Conservation (phyloP, 2,888 invertebrate genomes). For the Amphipoea lucens region DNA sequence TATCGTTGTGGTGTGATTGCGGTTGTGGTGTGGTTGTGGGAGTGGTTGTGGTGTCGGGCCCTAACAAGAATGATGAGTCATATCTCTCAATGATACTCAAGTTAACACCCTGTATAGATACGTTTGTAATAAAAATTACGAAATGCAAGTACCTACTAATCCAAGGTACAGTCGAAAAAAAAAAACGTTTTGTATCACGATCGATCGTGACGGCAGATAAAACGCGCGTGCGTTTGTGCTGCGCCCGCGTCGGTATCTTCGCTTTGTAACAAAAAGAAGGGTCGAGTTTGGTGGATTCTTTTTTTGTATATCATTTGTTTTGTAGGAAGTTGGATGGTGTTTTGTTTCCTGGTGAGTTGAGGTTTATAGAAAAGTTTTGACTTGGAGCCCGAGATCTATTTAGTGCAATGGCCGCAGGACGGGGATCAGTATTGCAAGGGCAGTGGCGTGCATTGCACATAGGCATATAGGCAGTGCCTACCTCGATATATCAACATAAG, state of each 20-base stretch:
- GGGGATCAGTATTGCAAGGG: no score
- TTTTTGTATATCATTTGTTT: background rate
- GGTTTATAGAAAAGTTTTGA: background rate
- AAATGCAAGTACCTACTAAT: slow-evolving; percentile 63
- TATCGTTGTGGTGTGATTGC: background rate
- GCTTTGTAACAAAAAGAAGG: slow-evolving; percentile 51
- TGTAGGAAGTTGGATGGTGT: slow-evolving; percentile 6
- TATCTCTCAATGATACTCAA: background rate
- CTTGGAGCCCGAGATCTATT: background rate
- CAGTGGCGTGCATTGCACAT: no score
- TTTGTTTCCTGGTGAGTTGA: background rate
- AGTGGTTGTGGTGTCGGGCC: no score
- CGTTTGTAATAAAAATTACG: slow-evolving; percentile 56
- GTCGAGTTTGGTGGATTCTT: slow-evolving; percentile 1
- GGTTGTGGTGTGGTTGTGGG: background rate
- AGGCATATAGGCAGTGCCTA: no score
- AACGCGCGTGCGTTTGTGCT: slow-evolving; percentile 60
- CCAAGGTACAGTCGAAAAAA: slow-evolving; percentile 52
- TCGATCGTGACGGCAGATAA: slow-evolving; percentile 76
- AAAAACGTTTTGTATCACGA: slow-evolving; percentile 71
- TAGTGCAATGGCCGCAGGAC: background rate
- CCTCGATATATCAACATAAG: no score
- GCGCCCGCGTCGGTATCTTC: slow-evolving; percentile 31
- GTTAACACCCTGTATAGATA: slow-evolving; percentile 47
- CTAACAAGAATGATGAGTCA: slow-evolving; percentile 12